Evolutionary conservation across 2,888 invertebrate genomes (phyloP), one percentile per base, ranked within the genome.

Genomic region (Diaphora mendica): DNA sequence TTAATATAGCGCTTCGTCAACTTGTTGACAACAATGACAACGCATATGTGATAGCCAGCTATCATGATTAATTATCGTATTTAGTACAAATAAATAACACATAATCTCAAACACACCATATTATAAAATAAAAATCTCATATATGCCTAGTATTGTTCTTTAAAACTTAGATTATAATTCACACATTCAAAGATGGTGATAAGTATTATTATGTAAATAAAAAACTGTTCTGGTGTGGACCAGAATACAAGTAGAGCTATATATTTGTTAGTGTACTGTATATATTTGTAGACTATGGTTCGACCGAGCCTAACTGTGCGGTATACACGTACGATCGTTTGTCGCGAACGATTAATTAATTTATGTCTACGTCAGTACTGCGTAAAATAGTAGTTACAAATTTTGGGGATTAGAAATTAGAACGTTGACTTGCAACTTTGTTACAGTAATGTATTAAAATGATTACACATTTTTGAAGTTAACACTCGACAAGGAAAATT

Each of bases 241-340:
- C 20, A 5, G 1, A 51, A 8, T 23, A 23, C 51, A 13, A 26
- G 3, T 15, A 26, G 11, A 30, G 2, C 15, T 30, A 1, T 62
- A 17, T 62, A 62, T 30, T 30, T 30, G 15, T 62, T 62, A 26
- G 26, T 42, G 23, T 70, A 70, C 33, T 48, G 44, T 39, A 26
- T 64, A 65, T 39, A 65, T 35, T 65, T 7, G 3, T 71, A 59
- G 23, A 68, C 67, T 68, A 48, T 62, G 67, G 39, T 35, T 42
- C 39, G 15, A 42, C 39, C 35, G 44, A 59, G 33, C 44, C 13
- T 51, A 59, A 48, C 55, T 9, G 67, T 67, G 44, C 55, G 55
- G 72, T 72, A 64, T 73, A 74, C 74, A 71, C 72, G 69, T 76
- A 75, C 77, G 68, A 81, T 75, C 75, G 68, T 80, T 73, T 74